Evolutionary conservation across 2,113 vertebrate species (phyloP).

Genomic region (Dendrocopos noguchii): DNA sequence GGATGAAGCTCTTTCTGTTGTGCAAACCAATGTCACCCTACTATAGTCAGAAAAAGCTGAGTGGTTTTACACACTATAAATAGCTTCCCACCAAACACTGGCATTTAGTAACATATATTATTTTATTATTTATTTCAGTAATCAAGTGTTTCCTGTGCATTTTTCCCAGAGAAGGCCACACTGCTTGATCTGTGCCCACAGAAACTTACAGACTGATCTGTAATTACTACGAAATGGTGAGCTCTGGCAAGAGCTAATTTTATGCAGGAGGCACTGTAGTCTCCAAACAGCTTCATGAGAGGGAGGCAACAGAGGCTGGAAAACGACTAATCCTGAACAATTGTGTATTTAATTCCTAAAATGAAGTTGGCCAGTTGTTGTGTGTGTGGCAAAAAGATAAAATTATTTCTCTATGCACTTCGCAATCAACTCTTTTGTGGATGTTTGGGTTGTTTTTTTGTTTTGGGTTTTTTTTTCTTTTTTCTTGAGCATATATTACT

Average conservation of each 20-base stretch:
- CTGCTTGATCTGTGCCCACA: background rate
- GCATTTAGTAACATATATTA: slow-evolving; percentile 4
- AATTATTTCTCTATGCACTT: background rate
- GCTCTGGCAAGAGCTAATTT: background rate
- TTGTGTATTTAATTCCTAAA: background rate
- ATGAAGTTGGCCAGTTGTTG: background rate
- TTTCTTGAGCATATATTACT: background rate
- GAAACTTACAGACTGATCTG: background rate
- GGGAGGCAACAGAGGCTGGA: background rate
- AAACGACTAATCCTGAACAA: background rate
- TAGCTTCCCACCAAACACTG: background rate
- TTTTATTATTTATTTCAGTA: background rate
- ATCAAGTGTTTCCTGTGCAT: background rate
- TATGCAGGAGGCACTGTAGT: background rate
- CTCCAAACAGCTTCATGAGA: background rate
- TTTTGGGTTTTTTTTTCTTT: background rate
- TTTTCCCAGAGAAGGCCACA: background rate
- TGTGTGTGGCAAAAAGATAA: background rate
- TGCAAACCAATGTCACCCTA: background rate
- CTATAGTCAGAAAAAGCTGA: background rate
- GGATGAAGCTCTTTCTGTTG: background rate
- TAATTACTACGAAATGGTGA: background rate
- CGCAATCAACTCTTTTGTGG: background rate
- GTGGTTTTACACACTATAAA: background rate
- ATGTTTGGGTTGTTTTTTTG: too few species aligned